Conservation (phyloP, 2,113 vertebrate species). For the Gavia stellata region DNA sequence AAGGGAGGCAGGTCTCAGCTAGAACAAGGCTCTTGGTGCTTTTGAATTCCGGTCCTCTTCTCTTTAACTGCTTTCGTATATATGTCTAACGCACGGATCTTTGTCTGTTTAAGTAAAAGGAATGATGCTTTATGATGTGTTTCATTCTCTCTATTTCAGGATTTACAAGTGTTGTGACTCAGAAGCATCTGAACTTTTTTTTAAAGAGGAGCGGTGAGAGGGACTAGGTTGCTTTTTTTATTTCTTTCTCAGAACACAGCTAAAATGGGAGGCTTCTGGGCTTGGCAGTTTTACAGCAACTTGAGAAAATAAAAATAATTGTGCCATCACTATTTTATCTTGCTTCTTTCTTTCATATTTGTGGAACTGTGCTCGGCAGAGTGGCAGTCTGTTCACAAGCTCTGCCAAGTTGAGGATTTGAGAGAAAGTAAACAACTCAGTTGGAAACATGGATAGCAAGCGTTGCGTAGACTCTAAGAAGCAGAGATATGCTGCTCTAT, state of each 20-base stretch:
- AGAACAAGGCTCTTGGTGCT: background rate
- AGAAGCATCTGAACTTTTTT: background rate
- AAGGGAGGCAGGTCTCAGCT: background rate
- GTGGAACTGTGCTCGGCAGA: constrained; percentile 8
- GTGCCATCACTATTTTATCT: constrained; percentile 53
- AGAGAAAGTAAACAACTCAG: constrained; percentile 45
- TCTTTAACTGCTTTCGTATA: background rate
- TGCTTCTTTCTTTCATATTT: constrained; percentile 38
- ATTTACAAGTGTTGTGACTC: background rate
- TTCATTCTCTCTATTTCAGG: background rate
- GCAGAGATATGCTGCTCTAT: constrained; percentile 35
- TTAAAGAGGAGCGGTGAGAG: background rate
- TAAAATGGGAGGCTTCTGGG: background rate
- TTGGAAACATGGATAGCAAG: constrained; percentile 17
- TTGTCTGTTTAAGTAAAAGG: constrained; percentile 10
- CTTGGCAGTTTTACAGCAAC: constrained; percentile 47
- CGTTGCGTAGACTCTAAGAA: background rate
- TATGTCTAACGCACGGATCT: background rate
- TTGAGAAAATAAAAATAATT: constrained; percentile 59
- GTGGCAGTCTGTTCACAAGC: constrained; percentile 37
- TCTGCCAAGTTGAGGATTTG: constrained; percentile 43
- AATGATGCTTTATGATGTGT: constrained; percentile 7
- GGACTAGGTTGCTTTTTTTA: background rate
- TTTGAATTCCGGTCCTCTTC: background rate
- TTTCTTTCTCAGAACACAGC: background rate